Conservation (phyloP, 1,140 invertebrate species). For the Drosophila punjabiensis region DNA sequence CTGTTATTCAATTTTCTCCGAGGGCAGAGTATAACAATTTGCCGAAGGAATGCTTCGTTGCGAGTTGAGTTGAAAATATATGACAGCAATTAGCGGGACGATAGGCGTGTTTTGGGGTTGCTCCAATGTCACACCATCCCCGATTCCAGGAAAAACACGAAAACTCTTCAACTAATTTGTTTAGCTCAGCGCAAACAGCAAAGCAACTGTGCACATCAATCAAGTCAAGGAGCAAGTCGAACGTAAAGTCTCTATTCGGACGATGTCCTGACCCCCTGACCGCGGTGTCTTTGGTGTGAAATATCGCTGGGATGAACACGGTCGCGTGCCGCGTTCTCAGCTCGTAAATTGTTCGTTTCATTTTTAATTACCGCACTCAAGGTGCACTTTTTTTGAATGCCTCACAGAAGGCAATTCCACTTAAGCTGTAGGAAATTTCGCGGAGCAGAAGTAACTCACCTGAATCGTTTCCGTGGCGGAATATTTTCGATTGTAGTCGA, state of each 20-base stretch:
- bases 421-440: slow-evolving; percentile 8
- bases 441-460: slow-evolving; percentile 58
- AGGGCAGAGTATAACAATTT: slow-evolving; percentile 30
- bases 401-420: slow-evolving; percentile 19
- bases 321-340: slow-evolving; percentile 67
- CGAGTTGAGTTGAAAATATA: slow-evolving; percentile 66
- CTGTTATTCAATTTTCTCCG: slow-evolving; percentile 18
- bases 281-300: slow-evolving; percentile 53
- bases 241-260: slow-evolving; percentile 27
- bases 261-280: slow-evolving; percentile 17
- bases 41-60: slow-evolving; percentile 42
- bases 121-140: slow-evolving; percentile 9
- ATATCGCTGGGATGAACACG: slow-evolving; percentile 50
- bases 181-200: slow-evolving; percentile 60
- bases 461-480: slow-evolving; percentile 85
- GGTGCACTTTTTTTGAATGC: slow-evolving; percentile 56
- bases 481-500: slow-evolving; percentile 85
- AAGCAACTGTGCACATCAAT: slow-evolving; percentile 66
- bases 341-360: slow-evolving; percentile 74
- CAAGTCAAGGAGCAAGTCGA: slow-evolving; percentile 50
- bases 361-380: slow-evolving; percentile 80
- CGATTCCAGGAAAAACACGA: slow-evolving; percentile 24
- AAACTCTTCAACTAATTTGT: slow-evolving; percentile 78
- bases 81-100: slow-evolving; percentile 74
- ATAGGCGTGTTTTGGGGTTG: slow-evolving; percentile 53